phyloP scores from a whole-genome alignment of 2,797 vertebrate genomes.

The Brotula barbata region DNA sequence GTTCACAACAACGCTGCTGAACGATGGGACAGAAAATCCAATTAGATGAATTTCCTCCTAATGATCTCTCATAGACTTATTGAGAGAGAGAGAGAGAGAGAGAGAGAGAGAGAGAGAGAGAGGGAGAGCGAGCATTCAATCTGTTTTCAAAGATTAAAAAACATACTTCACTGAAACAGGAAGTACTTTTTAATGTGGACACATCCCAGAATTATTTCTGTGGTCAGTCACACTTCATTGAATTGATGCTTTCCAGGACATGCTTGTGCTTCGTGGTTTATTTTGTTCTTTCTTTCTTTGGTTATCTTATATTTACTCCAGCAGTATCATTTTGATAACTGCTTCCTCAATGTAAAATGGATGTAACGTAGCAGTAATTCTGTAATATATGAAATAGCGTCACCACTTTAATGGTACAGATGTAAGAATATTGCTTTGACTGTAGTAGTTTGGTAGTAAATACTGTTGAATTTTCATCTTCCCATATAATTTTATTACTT shows the following conservation, averaged over 20 bases:
- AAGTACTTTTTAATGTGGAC: background rate
- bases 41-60: conserved; percentile 79
- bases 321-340: too few relatives aligned
- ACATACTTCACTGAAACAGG: conserved; percentile 34
- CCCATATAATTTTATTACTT: too few relatives aligned
- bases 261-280: background rate
- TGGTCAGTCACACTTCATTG: background rate
- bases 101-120: background rate
- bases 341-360: too few relatives aligned
- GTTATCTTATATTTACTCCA: background rate
- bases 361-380: too few relatives aligned
- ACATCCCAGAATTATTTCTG: background rate
- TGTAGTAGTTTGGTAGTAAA: too few relatives aligned
- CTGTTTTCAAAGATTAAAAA: conserved; percentile 52
- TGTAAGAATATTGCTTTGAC: too few relatives aligned
- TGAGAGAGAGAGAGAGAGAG: conserved; percentile 35
- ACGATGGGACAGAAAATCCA: conserved; percentile 70
- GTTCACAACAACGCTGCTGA: conserved; percentile 62
- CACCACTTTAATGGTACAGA: too few relatives aligned
- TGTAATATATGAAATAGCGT: too few relatives aligned
- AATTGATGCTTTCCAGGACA: background rate
- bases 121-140: conserved; percentile 33
- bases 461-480: too few relatives aligned
- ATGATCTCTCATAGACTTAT: conserved; percentile 66
- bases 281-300: background rate